Evolutionary conservation across 2,113 vertebrate genomes (phyloP).

Genomic region (Callospermophilus lateralis): DNA sequence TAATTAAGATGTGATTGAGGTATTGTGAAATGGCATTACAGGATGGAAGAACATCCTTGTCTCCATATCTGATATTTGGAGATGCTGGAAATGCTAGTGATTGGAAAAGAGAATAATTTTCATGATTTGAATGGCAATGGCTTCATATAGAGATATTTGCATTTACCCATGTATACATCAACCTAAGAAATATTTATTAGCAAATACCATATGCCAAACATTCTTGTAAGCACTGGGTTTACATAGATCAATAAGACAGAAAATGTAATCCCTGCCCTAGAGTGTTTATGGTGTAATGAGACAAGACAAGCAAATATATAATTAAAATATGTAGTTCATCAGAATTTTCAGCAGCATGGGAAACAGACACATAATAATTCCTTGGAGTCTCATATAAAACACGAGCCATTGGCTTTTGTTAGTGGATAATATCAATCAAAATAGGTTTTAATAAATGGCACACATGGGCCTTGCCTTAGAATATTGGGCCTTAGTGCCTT

Average conservation of each 20-base stretch:
- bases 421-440: slow-evolving; percentile 28
- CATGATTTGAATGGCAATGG: neutral
- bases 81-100: neutral
- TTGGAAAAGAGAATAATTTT: neutral
- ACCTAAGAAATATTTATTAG: neutral
- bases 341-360: neutral
- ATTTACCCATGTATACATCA: slow-evolving; percentile 4
- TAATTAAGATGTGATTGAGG: neutral
- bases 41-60: neutral
- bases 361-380: neutral
- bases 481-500: neutral
- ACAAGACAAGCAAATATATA: neutral
- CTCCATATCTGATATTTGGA: neutral
- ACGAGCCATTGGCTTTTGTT: neutral
- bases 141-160: slow-evolving; percentile 33
- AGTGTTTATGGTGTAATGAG: neutral
- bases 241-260: neutral
- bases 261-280: neutral
- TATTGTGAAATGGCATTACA: neutral
- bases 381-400: neutral
- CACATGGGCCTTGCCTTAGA: neutral
- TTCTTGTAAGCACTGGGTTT: neutral
- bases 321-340: neutral
- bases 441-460: slow-evolving; percentile 15
- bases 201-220: neutral